Conservation (phyloP, 2,888 invertebrate genomes). For the Xanthorhoe designata region DNA sequence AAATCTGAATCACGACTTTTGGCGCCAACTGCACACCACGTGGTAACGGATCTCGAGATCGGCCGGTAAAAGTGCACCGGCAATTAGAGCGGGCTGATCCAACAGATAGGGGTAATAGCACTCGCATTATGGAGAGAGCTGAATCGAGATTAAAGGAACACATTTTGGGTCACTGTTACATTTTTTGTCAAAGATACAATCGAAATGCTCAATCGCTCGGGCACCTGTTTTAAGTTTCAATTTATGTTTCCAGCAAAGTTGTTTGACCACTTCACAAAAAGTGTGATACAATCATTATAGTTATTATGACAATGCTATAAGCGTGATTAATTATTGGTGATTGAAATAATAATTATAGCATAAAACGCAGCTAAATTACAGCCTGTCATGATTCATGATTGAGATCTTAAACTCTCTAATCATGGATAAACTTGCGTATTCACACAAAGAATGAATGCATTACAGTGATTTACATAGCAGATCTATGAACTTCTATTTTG, state of each 20-base stretch:
- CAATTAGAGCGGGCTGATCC: conserved; percentile 76
- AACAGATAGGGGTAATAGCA: conserved; percentile 70
- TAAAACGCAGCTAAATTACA: conserved; percentile 37
- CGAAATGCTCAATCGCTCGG: not conserved
- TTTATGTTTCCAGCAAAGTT: conserved; percentile 3
- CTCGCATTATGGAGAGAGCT: conserved; percentile 73
- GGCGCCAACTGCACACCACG: conserved; percentile 25
- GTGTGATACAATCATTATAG: conserved; percentile 16
- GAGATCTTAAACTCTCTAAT: conserved; percentile 40
- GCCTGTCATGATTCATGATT: conserved; percentile 28
- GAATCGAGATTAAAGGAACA: conserved; percentile 40
- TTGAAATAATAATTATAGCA: conserved; percentile 39
- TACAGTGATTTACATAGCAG: conserved; percentile 47
- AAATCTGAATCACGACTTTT: not conserved
- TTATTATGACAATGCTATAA: conserved; percentile 31
- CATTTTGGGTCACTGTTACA: conserved; percentile 35
- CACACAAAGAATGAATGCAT: conserved; percentile 30
- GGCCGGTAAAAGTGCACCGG: conserved; percentile 59
- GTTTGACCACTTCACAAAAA: conserved; percentile 10
- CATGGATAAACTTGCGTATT: conserved; percentile 31
- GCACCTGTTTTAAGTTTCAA: not conserved
- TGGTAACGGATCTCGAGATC: conserved; percentile 34
- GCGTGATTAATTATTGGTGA: conserved; percentile 33
- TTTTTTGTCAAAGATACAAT: conserved; percentile 22
- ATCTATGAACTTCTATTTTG: conserved; percentile 50